phyloP scores from a whole-genome alignment of 2,113 vertebrate genomes.

The Corydoras maculifer region DNA sequence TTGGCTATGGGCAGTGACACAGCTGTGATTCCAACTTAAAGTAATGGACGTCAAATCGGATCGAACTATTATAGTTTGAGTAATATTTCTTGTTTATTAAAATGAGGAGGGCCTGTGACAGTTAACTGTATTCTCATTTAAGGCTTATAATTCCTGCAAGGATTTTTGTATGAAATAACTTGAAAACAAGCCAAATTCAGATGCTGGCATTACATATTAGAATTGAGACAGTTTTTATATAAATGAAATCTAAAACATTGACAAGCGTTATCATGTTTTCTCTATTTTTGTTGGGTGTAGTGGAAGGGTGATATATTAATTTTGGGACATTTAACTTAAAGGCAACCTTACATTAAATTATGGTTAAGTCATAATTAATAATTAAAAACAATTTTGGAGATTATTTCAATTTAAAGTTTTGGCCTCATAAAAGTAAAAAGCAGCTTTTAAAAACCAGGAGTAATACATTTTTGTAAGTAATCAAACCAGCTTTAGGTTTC shows the following conservation, averaged over 20 bases:
- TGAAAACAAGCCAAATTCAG: not conserved
- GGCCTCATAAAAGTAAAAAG: too few species aligned
- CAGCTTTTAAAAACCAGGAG: too few species aligned
- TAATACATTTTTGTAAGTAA: too few species aligned
- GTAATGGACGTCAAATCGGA: not conserved
- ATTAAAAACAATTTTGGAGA: too few species aligned
- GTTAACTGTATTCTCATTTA: not conserved
- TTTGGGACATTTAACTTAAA: too few species aligned
- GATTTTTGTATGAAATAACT: not conserved
- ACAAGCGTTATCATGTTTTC: not conserved
- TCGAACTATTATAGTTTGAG: not conserved
- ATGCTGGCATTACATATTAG: not conserved
- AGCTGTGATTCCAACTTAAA: constrained; percentile 1
- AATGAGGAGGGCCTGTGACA: not conserved
- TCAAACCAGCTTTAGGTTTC: too few species aligned
- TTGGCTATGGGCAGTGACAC: not conserved
- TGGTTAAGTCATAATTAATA: too few species aligned
- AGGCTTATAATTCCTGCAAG: not conserved
- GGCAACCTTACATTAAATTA: too few species aligned
- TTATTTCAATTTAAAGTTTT: too few species aligned
- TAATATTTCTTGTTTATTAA: not conserved
- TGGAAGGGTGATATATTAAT: too few species aligned
- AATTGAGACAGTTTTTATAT: not conserved
- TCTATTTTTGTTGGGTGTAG: too few species aligned
- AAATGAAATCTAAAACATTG: not conserved